Evolutionary conservation across 2,888 invertebrate genomes (phyloP), one percentile per base, ranked within the genome.

Genomic region (Antitype chi): DNA sequence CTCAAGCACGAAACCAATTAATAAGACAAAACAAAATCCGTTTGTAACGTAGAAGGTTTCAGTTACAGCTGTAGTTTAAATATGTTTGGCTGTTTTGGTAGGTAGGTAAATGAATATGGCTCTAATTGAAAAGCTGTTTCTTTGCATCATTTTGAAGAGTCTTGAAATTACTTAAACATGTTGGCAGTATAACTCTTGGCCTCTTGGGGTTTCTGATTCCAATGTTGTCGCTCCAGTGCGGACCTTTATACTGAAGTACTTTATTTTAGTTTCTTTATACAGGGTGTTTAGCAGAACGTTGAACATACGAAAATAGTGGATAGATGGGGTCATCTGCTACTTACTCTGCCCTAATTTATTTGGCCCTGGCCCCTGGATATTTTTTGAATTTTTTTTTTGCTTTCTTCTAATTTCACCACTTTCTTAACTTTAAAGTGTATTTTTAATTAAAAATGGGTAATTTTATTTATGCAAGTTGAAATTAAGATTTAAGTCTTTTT

Each of bases 1-100:
- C 63, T 53, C 43, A 43, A 63, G 52, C 57, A 63, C 11, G 52
- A 68, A 76, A 76, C 55, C 62, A 82, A 82, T 79, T 82, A 82
- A 76, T 68, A 57, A 64, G 52, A 76, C 67, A 79, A 79, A 59
- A 53, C 68, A 76, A 59, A 59, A 55, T 57, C 43, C 15, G 5
- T 68, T 75, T 57, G 47, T 82, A 47, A 59, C 52, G 5, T 53
- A 8, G 20, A n/a, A 53, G 43, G 32, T 60, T 66, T 59, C 53
- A 60, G 59, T 74, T 53, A 53, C 25, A 73, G 74, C 17, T 2
- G 55, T 72, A 28, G 28, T 28, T 63, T 8, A 52, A 49, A 71
- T 60, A 76, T 25, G 28, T 68, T 67, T 0, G 43, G 20, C 5
- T 67, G 28, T 52, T 59, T 62, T 60, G 0, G 9, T 53, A 23